Evolutionary conservation across 1,140 invertebrate species (phyloP).

Genomic region (Leptestheria dahalacensis): DNA sequence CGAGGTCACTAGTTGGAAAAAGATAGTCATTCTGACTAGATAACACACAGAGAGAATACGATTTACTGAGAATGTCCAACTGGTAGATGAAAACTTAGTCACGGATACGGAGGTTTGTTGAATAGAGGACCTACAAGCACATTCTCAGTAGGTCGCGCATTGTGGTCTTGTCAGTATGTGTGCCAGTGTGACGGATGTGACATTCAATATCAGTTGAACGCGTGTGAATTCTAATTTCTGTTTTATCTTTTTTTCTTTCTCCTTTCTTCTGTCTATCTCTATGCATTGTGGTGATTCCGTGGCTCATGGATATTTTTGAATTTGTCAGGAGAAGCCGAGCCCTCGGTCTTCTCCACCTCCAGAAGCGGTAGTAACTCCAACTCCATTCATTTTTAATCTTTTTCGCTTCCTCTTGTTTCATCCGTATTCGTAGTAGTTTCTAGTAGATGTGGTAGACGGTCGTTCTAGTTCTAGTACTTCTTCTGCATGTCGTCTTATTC

Average conservation of each 20-base stretch:
- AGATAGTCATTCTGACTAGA: too few species aligned
- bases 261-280: slow-evolving; percentile 7
- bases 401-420: not conserved
- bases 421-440: not conserved
- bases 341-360: slow-evolving; percentile 15
- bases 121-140: too few species aligned
- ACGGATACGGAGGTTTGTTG: too few species aligned
- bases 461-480: too few species aligned
- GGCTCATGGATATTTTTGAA: slow-evolving; percentile 11
- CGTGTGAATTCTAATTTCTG: not conserved
- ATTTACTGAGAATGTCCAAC: too few species aligned
- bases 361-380: slow-evolving; percentile 14
- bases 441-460: not conserved
- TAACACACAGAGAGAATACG: too few species aligned
- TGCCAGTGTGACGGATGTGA: not conserved
- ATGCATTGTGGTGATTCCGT: slow-evolving; percentile 9
- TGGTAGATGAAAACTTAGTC: too few species aligned
- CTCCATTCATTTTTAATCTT: slow-evolving; percentile 8
- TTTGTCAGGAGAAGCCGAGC: slow-evolving; percentile 14
- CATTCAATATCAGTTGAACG: not conserved
- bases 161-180: too few species aligned
- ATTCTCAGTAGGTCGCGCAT: too few species aligned
- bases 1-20: too few species aligned
- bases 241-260: slow-evolving; percentile 7
- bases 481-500: too few species aligned